Percentiles rank a stretch among this genome's conserved stretches.
Conservation (phyloP, 2,113 vertebrate species). For the Pao palembangensis region DNA sequence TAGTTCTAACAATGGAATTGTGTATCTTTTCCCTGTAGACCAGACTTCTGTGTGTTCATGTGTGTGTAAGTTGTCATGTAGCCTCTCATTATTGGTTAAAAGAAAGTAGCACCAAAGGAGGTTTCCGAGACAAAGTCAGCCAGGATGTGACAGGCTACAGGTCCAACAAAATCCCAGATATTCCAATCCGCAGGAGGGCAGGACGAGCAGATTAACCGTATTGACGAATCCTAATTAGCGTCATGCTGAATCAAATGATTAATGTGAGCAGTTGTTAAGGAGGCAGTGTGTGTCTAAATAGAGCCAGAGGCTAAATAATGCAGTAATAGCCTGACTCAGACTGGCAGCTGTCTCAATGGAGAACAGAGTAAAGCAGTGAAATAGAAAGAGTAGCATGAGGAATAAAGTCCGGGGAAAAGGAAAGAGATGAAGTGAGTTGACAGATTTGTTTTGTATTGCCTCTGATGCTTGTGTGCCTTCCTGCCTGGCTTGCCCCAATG, state of each 20-base stretch:
- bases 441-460: slow-evolving; percentile 20
- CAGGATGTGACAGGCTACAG: slow-evolving; percentile 35
- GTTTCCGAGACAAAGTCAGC: no score
- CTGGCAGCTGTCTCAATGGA: slow-evolving; percentile 55
- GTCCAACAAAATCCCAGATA: slow-evolving; percentile 57
- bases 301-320: slow-evolving; percentile 69
- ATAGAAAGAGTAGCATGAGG: slow-evolving; percentile 26
- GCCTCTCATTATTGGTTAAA: no score
- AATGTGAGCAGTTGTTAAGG: slow-evolving; percentile 65
- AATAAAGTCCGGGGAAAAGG: slow-evolving; percentile 3
- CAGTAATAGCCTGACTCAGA: slow-evolving; percentile 71
- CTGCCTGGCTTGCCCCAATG: slow-evolving; percentile 45
- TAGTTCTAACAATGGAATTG: no score
- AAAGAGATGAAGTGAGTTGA: slow-evolving; percentile 29
- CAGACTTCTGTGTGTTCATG: no score
- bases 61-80: no score
- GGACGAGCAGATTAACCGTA: slow-evolving; percentile 70
- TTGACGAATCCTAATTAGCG: slow-evolving; percentile 72
- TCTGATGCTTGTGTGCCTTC: slow-evolving; percentile 30
- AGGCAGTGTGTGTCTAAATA: slow-evolving; percentile 69
- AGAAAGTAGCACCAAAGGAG: no score
- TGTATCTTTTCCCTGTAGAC: no score
- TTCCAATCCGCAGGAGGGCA: slow-evolving; percentile 62
- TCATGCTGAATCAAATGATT: slow-evolving; percentile 71
- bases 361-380: slow-evolving; percentile 21